phyloP scores from a whole-genome alignment of 2,113 vertebrate genomes.

The Marcusenius ussheri region DNA sequence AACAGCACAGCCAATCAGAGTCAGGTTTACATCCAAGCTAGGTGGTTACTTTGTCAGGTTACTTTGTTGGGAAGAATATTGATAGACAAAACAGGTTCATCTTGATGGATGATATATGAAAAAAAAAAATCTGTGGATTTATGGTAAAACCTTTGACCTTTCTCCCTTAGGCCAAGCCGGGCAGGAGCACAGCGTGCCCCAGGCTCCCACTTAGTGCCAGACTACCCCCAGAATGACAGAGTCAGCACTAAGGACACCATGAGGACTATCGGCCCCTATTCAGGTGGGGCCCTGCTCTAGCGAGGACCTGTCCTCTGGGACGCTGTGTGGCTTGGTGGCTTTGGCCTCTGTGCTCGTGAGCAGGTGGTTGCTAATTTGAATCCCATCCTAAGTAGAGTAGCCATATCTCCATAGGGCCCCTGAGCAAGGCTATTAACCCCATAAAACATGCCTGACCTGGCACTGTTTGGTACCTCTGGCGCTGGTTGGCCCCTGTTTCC shows the following conservation, averaged over 20 bases:
- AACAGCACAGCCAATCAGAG: slow-evolving; percentile 82
- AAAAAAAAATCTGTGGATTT: background rate
- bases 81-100: background rate
- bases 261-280: slow-evolving; percentile 67
- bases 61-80: slow-evolving; percentile 50
- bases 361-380: background rate
- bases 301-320: background rate
- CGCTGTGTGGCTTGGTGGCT: background rate
- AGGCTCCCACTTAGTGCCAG: slow-evolving; percentile 64
- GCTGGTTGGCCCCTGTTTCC: background rate
- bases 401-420: background rate
- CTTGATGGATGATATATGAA: background rate
- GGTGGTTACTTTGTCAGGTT: background rate
- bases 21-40: slow-evolving; percentile 38
- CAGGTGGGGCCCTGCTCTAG: slow-evolving; percentile 51
- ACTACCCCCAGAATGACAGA: slow-evolving; percentile 68
- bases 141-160: slow-evolving; percentile 43
- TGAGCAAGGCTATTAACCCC: background rate
- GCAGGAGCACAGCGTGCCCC: slow-evolving; percentile 47
- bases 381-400: background rate
- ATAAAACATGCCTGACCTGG: background rate
- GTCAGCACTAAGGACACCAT: slow-evolving; percentile 62
- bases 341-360: background rate
- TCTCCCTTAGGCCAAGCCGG: slow-evolving; percentile 55
- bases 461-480: background rate